A percentile compares a stretch with the other conserved stretches of the same genome.
Evolutionary conservation across 2,113 vertebrate genomes (phyloP).

Genomic region (Entelurus aequoreus): DNA sequence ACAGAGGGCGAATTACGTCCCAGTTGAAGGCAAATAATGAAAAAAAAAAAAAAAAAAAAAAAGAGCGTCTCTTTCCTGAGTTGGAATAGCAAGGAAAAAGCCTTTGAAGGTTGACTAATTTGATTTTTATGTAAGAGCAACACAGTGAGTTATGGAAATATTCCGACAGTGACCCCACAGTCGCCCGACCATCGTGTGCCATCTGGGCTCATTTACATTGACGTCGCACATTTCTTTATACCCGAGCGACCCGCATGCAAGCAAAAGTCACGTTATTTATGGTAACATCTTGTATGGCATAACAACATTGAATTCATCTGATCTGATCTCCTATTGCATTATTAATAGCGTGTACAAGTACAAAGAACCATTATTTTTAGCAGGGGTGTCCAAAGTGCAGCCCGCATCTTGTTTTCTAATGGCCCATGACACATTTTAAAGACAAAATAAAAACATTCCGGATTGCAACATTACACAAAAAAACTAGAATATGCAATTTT

Average conservation of each 20-base stretch:
- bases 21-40: conserved; percentile 29
- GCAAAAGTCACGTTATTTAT: no score
- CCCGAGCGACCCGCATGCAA: not conserved
- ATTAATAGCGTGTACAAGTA: no score
- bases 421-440: no score
- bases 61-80: not conserved
- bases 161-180: not conserved
- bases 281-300: no score
- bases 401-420: no score
- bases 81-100: not conserved
- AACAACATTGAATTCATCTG: no score
- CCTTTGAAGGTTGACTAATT: not conserved
- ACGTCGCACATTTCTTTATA: not conserved
- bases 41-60: not conserved
- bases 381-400: no score
- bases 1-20: conserved; percentile 20
- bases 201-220: not conserved
- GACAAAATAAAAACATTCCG: no score
- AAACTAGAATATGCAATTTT: no score
- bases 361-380: no score
- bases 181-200: not conserved
- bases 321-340: no score
- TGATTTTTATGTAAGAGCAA: not conserved
- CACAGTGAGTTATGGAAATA: not conserved
- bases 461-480: no score